Percentiles rank a stretch among this genome's conserved stretches.
phyloP scores from a whole-genome alignment of 2,113 vertebrate species.

The Vanacampus margaritifer region DNA sequence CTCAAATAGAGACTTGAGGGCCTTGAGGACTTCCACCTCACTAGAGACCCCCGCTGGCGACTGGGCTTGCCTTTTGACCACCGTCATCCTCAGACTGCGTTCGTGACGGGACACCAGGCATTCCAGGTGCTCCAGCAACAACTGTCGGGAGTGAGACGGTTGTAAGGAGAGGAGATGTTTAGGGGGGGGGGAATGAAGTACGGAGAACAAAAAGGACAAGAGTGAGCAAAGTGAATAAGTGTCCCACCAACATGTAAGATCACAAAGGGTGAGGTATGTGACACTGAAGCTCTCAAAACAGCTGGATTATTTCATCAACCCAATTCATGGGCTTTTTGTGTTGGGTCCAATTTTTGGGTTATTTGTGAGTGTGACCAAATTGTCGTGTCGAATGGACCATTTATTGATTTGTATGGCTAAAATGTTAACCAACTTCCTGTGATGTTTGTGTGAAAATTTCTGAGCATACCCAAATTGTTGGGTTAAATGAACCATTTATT shows the following conservation, averaged over 20 bases:
- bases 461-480: too few relatives aligned
- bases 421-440: too few relatives aligned
- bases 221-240: conserved; percentile 25
- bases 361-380: too few relatives aligned
- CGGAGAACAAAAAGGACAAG: conserved; percentile 4
- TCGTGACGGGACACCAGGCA: conserved; percentile 92
- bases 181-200: background rate
- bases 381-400: background rate
- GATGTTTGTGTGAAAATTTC: too few relatives aligned
- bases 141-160: conserved; percentile 50
- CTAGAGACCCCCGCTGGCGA: conserved; percentile 90
- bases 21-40: conserved; percentile 92
- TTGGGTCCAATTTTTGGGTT: too few relatives aligned
- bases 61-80: conserved; percentile 91
- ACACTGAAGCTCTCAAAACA: conserved; percentile 40
- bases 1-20: conserved; percentile 91
- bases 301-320: too few relatives aligned
- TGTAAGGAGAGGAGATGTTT: background rate
- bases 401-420: too few relatives aligned
- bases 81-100: conserved; percentile 89
- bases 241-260: conserved; percentile 34
- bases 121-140: conserved; percentile 89
- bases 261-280: conserved; percentile 49
- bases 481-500: too few relatives aligned
- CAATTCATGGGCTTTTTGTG: too few relatives aligned